Evolutionary conservation across 2,113 vertebrate genomes (phyloP), one percentile per base, ranked within the genome.

Genomic region (Cervus canadensis): DNA sequence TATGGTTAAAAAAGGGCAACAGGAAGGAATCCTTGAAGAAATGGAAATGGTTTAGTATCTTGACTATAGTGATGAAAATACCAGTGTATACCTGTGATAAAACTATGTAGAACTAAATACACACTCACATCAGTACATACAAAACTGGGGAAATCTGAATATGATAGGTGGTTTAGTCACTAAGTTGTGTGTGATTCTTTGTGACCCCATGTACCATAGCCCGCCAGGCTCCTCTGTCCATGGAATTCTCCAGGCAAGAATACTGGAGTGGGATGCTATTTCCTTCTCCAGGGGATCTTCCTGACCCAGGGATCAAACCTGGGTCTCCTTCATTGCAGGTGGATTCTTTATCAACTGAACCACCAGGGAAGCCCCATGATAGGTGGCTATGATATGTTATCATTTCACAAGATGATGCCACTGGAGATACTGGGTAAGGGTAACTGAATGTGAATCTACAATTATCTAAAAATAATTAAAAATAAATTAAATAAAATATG

Each of bases 321-420:
- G 12, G 23, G 36, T 76, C n/a, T 40, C 71, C 12, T 76, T 40
- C 23, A 7, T 26, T 43, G 71, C 71, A 26, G 36, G 36, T 43
- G 12, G 12, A 26, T 76, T 76, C 36, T 43, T 76, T 76, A 40
- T 43, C 67, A 26, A 43, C 36, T 14, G 12, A 76, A 14, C 23
- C 36, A 43, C 6, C 71, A 76, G 36, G 36, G 21, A 40, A 40
- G 36, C 36, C 36, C 36, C 71, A 43, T 26, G 6, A 76, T 43
- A 76, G 36, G 11, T 13, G 71, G 2, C 26, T 0, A 25, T 21
- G 52, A 86, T 17, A 3, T 6, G 10, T 1, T 54, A 9, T 1
- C 14, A 19, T 23, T 89, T 85, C 43, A 28, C 19, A 89, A 89
- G 60, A 76, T 33, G 48, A 26, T 16, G 25, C 19, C 15, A 13